These are phyloP conservation scores for Nemotelus nigrinus DNA, from an alignment of 2,888 invertebrate genomes.

Conservation along the genomic window DNA sequence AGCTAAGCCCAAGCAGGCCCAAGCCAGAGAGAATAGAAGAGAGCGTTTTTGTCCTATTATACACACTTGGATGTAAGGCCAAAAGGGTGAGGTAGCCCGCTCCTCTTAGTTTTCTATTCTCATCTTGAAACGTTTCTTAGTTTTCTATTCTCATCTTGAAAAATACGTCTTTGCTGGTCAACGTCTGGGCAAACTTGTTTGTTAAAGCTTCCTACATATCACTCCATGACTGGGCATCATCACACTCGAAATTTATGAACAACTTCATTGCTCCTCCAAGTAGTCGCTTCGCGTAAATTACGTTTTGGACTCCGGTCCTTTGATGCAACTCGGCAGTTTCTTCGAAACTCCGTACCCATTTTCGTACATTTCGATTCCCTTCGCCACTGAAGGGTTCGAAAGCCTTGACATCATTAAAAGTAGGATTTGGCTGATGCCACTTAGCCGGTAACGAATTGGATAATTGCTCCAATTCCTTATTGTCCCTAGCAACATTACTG, in stretches of 20 bases:
- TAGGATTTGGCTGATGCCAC: not conserved
- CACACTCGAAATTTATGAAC: slow-evolving; percentile 19
- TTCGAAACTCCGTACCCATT: slow-evolving; percentile 41
- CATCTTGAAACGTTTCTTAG: too few relatives aligned
- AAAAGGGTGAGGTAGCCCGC: too few relatives aligned
- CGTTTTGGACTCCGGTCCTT: slow-evolving; percentile 43
- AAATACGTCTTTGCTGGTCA: slow-evolving; percentile 24
- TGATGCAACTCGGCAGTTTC: not conserved
- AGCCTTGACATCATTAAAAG: slow-evolving; percentile 39
- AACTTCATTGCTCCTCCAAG: slow-evolving; percentile 12
- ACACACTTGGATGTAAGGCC: too few relatives aligned
- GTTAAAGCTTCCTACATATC: slow-evolving; percentile 27
- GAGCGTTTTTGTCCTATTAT: too few relatives aligned
- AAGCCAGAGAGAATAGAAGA: too few relatives aligned
- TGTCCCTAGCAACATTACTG: not conserved
- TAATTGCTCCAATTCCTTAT: too few relatives aligned
- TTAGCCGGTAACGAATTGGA: not conserved
- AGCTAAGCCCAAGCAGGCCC: too few relatives aligned
- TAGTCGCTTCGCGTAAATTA: slow-evolving; percentile 20
- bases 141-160: too few relatives aligned
- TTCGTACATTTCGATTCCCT: slow-evolving; percentile 27
- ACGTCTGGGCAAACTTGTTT: slow-evolving; percentile 36
- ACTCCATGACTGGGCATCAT: slow-evolving; percentile 7
- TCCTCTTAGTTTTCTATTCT: too few relatives aligned
- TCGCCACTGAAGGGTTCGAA: slow-evolving; percentile 23